A percentile compares a stretch with the other conserved stretches of the same genome.
Evolutionary conservation across 2,113 vertebrate species (phyloP).

Genomic region (Genyomyrus donnyi): DNA sequence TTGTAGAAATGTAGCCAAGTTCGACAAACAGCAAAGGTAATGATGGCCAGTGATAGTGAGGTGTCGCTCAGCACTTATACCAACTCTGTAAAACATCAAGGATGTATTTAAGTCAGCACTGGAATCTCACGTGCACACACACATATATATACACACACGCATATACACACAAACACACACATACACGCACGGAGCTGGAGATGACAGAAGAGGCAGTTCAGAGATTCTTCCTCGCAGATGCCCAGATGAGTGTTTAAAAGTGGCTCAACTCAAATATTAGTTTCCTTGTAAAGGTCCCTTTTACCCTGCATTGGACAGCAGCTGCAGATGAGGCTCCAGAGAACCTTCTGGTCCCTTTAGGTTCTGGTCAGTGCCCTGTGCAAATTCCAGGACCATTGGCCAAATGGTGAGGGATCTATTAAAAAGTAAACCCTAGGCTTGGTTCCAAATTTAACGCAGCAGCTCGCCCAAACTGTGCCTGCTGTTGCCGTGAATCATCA

Average conservation of each 20-base stretch:
- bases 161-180: neutral
- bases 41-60: neutral
- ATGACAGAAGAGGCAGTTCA: neutral
- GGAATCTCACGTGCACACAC: neutral
- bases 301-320: neutral
- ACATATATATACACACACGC: neutral
- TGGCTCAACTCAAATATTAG: neutral
- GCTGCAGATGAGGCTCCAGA: neutral
- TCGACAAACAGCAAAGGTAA: neutral
- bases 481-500: slow-evolving; percentile 29
- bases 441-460: neutral
- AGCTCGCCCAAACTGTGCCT: neutral
- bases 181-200: neutral
- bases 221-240: neutral
- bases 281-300: neutral
- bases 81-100: neutral
- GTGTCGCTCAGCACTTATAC: too few relatives aligned
- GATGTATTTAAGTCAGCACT: neutral
- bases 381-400: neutral
- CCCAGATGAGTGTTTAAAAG: neutral
- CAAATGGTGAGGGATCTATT: neutral
- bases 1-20: neutral
- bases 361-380: neutral
- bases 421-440: slow-evolving; percentile 14
- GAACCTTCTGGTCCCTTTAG: neutral